These are phyloP conservation scores for Clarias gariepinus DNA, from an alignment of 2,113 vertebrate genomes.

Conservation along the genomic window DNA sequence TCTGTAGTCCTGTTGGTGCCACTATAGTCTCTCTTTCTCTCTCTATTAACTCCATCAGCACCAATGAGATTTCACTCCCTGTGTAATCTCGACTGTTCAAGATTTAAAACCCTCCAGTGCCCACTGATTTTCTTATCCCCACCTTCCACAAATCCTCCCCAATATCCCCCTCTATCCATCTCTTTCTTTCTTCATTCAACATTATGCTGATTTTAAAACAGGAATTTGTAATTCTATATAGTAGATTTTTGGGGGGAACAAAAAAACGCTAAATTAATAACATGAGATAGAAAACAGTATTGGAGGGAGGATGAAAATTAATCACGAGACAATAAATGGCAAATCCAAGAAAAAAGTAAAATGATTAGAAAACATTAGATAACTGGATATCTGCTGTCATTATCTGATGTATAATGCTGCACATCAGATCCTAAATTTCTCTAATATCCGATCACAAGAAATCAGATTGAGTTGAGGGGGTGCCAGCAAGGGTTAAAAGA, in stretches of 20 bases:
- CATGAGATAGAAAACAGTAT: slow-evolving; percentile 49
- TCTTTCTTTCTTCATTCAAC: slow-evolving; percentile 10
- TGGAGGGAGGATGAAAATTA: slow-evolving; percentile 28
- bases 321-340: slow-evolving; percentile 54
- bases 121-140: slow-evolving; percentile 60
- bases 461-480: slow-evolving; percentile 23
- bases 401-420: slow-evolving; percentile 8
- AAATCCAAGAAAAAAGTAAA: slow-evolving; percentile 49
- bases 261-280: too few relatives aligned
- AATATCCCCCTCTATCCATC: slow-evolving; percentile 2
- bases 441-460: too few relatives aligned
- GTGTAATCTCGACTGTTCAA: slow-evolving; percentile 73
- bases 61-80: slow-evolving; percentile 56
- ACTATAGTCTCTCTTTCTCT: neutral
- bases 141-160: slow-evolving; percentile 14
- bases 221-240: slow-evolving; percentile 61
- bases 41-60: slow-evolving; percentile 36
- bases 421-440: slow-evolving; percentile 48
- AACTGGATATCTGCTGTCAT: neutral
- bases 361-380: slow-evolving; percentile 46
- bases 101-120: slow-evolving; percentile 67
- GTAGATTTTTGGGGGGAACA: too few relatives aligned
- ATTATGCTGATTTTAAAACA: slow-evolving; percentile 43
- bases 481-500: neutral
- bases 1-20: neutral